A percentile compares a stretch with the other conserved stretches of the same genome.
These are phyloP conservation scores for Enteromius argenteus DNA, from an alignment of 2,797 vertebrate genomes.

Conservation along the genomic window DNA sequence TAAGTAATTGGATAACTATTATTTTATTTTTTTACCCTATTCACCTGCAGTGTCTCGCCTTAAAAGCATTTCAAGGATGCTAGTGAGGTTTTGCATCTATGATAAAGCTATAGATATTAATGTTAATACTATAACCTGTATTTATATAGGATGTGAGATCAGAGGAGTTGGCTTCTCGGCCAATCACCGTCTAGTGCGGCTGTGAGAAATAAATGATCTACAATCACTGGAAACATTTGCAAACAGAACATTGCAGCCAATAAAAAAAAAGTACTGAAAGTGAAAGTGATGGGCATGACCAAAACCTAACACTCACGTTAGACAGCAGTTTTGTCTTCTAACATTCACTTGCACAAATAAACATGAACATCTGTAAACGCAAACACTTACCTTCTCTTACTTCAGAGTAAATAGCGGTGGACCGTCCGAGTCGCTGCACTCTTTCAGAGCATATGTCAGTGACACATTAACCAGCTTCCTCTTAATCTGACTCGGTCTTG, in stretches of 20 bases:
- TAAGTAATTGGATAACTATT: too few relatives aligned
- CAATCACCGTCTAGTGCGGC: background rate
- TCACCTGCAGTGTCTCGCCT: too few relatives aligned
- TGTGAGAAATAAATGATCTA: background rate
- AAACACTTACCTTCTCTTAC: background rate
- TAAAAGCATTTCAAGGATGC: too few relatives aligned
- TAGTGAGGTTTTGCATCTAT: too few relatives aligned
- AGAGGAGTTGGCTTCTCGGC: background rate
- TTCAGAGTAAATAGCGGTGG: background rate
- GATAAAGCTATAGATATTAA: too few relatives aligned
- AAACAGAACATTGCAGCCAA: background rate
- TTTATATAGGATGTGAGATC: background rate
- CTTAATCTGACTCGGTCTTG: background rate
- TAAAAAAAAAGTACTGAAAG: background rate
- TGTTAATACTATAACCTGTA: too few relatives aligned
- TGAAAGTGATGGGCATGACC: background rate
- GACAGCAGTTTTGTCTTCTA: background rate
- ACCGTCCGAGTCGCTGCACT: background rate
- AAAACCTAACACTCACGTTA: background rate
- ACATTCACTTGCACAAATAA: background rate
- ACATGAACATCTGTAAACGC: background rate
- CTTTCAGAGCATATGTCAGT: background rate
- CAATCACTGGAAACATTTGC: background rate
- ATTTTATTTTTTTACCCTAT: too few relatives aligned
- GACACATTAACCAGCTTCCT: constrained; percentile 11